These are phyloP conservation scores for Micromys minutus DNA, from an alignment of 2,113 vertebrate genomes.

Conservation along the genomic window DNA sequence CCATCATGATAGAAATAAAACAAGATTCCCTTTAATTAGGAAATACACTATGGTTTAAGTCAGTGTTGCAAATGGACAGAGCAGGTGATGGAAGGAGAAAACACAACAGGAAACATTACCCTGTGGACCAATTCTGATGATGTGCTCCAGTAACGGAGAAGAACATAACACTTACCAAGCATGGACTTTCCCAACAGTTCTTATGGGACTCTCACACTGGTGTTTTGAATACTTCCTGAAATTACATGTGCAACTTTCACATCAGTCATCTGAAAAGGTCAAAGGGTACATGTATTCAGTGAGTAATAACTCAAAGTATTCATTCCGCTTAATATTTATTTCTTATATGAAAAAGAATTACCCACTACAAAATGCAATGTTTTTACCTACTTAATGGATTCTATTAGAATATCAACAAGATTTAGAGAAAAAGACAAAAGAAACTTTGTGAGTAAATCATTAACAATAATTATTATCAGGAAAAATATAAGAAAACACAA, in stretches of 20 bases:
- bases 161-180: not conserved
- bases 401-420: not conserved
- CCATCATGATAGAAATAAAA: not conserved
- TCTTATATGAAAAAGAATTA: not conserved
- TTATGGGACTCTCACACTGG: not conserved
- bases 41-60: not conserved
- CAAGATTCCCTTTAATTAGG: not conserved
- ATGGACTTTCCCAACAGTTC: not conserved
- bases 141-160: not conserved
- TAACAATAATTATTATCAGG: not conserved
- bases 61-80: not conserved
- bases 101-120: not conserved
- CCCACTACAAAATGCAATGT: not conserved
- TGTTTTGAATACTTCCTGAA: not conserved
- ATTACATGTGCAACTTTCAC: not conserved
- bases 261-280: not conserved
- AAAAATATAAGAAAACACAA: not conserved
- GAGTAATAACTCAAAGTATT: not conserved
- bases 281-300: not conserved
- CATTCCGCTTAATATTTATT: not conserved
- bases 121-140: not conserved
- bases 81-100: rapidly evolving
- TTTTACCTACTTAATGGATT: not conserved
- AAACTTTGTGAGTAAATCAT: not conserved
- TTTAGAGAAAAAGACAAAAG: not conserved